Evolutionary conservation across 2,888 invertebrate species (phyloP).

Genomic region (Chirona hameri): DNA sequence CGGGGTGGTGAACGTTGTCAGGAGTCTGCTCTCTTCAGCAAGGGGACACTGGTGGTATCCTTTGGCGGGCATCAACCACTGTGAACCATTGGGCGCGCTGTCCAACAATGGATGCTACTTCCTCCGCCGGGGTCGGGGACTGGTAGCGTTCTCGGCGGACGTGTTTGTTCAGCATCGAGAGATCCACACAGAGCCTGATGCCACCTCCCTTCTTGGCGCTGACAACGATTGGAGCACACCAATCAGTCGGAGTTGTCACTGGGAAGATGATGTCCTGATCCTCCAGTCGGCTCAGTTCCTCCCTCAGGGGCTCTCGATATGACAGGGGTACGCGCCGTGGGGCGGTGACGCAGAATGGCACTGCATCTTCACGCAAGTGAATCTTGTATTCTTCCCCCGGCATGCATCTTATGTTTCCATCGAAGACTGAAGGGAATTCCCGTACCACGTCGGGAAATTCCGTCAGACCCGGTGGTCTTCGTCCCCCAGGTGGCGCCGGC

Average conservation of each 20-base stretch:
- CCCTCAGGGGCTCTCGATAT: neutral
- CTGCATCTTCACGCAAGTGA: neutral
- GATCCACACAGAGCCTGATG: too few species aligned
- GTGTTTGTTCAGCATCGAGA: slow-evolving; percentile 13
- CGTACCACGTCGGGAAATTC: too few species aligned
- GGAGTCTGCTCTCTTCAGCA: neutral
- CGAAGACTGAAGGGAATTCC: neutral
- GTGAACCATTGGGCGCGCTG: slow-evolving; percentile 22
- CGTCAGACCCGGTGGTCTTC: too few species aligned
- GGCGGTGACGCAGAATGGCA: neutral
- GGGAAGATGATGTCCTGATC: slow-evolving; percentile 1
- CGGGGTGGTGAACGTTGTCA: slow-evolving; percentile 34
- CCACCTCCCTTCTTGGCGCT: too few species aligned
- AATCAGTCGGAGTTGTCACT: slow-evolving; percentile 29
- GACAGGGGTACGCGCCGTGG: slow-evolving; percentile 1
- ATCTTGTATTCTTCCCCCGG: neutral
- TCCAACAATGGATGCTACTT: neutral
- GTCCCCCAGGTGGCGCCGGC: too few species aligned
- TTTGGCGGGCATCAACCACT: slow-evolving; percentile 29
- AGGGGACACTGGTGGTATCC: slow-evolving; percentile 33
- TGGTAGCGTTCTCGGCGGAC: slow-evolving; percentile 30
- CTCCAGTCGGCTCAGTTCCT: neutral
- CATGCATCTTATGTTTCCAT: neutral
- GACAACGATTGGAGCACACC: too few species aligned
- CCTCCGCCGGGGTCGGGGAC: neutral